phyloP scores from a whole-genome alignment of 2,888 invertebrate species.

The Atherix ibis region DNA sequence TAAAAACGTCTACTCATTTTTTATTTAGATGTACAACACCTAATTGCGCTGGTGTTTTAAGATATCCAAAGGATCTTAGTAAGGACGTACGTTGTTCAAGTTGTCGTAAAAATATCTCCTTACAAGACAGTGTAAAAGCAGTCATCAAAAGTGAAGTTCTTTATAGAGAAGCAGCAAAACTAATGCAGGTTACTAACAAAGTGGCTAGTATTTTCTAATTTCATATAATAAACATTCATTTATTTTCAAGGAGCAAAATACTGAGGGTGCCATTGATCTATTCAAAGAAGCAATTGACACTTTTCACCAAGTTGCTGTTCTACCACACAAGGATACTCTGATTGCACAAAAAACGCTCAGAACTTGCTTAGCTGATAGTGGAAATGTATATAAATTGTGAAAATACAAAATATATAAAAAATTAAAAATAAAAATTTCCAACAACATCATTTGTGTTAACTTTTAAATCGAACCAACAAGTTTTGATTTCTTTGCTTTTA shows the following conservation, averaged over 20 bases:
- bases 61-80: constrained; percentile 31
- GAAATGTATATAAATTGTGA: constrained; percentile 11
- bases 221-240: constrained; percentile 11
- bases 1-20: background rate
- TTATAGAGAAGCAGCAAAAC: constrained; percentile 33
- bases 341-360: constrained; percentile 54
- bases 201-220: background rate
- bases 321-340: constrained; percentile 52
- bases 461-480: too few relatives aligned
- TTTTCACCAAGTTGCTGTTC: constrained; percentile 43
- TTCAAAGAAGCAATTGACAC: constrained; percentile 42
- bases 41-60: constrained; percentile 35
- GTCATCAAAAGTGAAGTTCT: constrained; percentile 35
- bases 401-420: too few relatives aligned
- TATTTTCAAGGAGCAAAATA: constrained; percentile 38
- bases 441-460: too few relatives aligned
- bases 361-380: constrained; percentile 41
- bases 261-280: constrained; percentile 37
- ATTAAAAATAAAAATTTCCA: too few relatives aligned
- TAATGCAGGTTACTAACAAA: constrained; percentile 18
- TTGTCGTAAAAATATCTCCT: constrained; percentile 36
- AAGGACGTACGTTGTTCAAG: constrained; percentile 35
- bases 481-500: too few relatives aligned
- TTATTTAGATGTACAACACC: constrained; percentile 35
- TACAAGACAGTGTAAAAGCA: constrained; percentile 31